Evolutionary conservation across 2,797 vertebrate genomes (phyloP).

Genomic region (Rhynchotus rufescens): DNA sequence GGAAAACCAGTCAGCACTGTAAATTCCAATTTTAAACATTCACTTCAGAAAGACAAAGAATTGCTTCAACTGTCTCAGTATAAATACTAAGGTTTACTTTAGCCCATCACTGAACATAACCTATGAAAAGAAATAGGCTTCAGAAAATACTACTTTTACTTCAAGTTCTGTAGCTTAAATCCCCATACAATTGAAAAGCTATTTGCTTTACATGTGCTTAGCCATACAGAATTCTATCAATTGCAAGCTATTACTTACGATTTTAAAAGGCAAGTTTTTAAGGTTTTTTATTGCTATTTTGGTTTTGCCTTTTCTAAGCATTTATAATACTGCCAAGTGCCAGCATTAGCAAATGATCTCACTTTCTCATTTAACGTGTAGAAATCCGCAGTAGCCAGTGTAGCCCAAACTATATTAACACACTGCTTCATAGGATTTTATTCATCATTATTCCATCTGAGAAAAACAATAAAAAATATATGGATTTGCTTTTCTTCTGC

Average conservation of each 20-base stretch:
- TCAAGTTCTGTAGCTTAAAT: neutral
- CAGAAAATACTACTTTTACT: neutral
- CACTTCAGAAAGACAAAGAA: constrained; percentile 11
- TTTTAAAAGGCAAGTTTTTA: neutral
- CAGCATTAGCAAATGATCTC: neutral
- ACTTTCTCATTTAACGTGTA: neutral
- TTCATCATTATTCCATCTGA: neutral
- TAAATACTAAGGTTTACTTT: constrained; percentile 13
- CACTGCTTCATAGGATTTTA: neutral
- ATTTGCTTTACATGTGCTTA: constrained; percentile 13
- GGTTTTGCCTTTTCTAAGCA: neutral
- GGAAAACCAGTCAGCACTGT: neutral
- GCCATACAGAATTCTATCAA: neutral
- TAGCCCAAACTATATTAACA: constrained; percentile 54
- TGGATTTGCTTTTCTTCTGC: neutral
- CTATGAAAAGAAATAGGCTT: neutral
- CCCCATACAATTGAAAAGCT: neutral
- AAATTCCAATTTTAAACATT: constrained; percentile 7
- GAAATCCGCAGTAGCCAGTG: constrained; percentile 36
- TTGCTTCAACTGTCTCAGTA: neutral
- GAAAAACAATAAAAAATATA: constrained; percentile 3
- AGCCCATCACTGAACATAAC: constrained; percentile 43
- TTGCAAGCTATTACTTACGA: neutral
- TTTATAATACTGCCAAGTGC: neutral
- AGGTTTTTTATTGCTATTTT: fast-evolving